Conservation (phyloP, 2,888 invertebrate species). For the Lomographa bimaculata region DNA sequence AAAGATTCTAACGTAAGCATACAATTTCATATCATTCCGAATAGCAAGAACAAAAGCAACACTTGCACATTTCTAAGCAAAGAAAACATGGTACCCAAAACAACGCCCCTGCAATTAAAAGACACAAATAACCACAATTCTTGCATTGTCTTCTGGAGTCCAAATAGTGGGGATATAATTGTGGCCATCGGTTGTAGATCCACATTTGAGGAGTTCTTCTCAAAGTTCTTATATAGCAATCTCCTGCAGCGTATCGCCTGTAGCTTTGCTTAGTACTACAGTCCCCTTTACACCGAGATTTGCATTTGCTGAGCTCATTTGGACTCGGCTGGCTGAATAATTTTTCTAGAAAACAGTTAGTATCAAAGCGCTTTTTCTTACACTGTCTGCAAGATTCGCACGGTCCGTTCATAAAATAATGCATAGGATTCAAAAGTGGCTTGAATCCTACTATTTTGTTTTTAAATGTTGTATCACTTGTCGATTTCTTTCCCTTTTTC, state of each 20-base stretch:
- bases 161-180: conserved; percentile 39
- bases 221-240: conserved; percentile 47
- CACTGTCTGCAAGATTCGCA: conserved; percentile 8
- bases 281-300: too few species aligned
- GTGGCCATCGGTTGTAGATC: conserved; percentile 43
- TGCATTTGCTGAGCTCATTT: too few species aligned
- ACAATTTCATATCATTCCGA: conserved; percentile 42
- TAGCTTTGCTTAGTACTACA: conserved; percentile 11
- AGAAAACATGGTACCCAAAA: conserved; percentile 53
- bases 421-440: conserved; percentile 4
- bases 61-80: conserved; percentile 47
- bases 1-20: too few species aligned
- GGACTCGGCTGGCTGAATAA: conserved; percentile 21
- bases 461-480: conserved; percentile 13
- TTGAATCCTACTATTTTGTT: conserved; percentile 1
- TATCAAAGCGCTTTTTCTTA: conserved; percentile 12
- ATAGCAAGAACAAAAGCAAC: conserved; percentile 48
- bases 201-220: conserved; percentile 44
- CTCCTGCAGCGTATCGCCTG: conserved; percentile 36
- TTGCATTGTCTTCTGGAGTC: conserved; percentile 32
- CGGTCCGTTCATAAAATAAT: conserved; percentile 17
- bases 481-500: conserved; percentile 3
- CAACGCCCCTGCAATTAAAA: conserved; percentile 40
- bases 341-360: conserved; percentile 20
- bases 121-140: conserved; percentile 33